Percentiles rank a stretch among this genome's conserved stretches.
These are phyloP conservation scores for Solenodon paradoxus DNA, from an alignment of 2,113 vertebrate species.

Conservation along the genomic window DNA sequence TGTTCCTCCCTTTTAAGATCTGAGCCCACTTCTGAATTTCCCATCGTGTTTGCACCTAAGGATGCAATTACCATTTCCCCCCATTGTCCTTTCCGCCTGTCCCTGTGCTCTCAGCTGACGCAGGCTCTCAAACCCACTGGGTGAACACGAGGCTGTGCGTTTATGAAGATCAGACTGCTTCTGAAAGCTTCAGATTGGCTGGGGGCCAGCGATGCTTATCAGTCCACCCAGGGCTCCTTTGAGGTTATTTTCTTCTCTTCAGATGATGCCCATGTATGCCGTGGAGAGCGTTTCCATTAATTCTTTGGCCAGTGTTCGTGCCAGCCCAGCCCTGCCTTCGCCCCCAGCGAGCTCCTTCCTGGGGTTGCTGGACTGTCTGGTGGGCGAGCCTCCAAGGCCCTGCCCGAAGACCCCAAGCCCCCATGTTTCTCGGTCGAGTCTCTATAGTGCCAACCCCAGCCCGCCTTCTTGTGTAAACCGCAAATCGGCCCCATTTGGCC, in stretches of 20 bases:
- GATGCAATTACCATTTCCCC: constrained; percentile 85
- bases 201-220: constrained; percentile 80
- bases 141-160: constrained; percentile 66
- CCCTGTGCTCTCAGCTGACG: constrained; percentile 83
- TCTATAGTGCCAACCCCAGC: no score
- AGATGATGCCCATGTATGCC: constrained; percentile 52
- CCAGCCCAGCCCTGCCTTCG: background rate
- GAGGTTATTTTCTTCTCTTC: constrained; percentile 58
- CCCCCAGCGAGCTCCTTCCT: background rate
- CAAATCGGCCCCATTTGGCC: background rate
- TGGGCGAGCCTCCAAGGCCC: background rate
- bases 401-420: background rate
- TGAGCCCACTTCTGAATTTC: constrained; percentile 63
- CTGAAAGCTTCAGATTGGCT: constrained; percentile 72
- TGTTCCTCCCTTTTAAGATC: constrained; percentile 76
- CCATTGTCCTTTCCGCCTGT: constrained; percentile 81
- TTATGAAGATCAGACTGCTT: constrained; percentile 61
- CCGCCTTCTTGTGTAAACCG: background rate
- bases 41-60: constrained; percentile 84
- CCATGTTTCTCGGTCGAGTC: background rate
- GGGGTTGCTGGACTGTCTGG: background rate
- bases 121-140: constrained; percentile 71
- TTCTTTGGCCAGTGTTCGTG: constrained; percentile 1
- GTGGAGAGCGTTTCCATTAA: background rate
- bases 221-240: constrained; percentile 9